These are phyloP conservation scores for Apotomis turbidana DNA, from an alignment of 2,888 invertebrate species.

Conservation along the genomic window DNA sequence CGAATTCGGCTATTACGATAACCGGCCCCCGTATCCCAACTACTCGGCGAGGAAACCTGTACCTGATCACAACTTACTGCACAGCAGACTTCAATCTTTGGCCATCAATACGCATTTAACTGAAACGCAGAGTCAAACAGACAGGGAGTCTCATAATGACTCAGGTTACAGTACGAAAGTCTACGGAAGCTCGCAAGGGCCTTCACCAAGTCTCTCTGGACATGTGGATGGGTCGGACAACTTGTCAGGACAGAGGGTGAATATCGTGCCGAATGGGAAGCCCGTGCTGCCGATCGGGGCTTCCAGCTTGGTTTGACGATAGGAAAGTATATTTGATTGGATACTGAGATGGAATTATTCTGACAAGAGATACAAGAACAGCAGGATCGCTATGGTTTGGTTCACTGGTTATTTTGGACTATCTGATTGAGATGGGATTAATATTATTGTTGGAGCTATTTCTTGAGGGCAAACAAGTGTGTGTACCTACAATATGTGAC, in stretches of 20 bases:
- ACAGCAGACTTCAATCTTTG: conserved; percentile 75
- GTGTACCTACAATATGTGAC: no score
- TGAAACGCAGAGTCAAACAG: conserved; percentile 79
- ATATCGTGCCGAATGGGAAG: conserved; percentile 64
- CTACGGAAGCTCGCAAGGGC: conserved; percentile 90
- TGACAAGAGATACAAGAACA: background rate
- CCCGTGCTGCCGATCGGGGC: conserved; percentile 80
- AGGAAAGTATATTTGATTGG: background rate
- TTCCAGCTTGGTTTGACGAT: conserved; percentile 85
- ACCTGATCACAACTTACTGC: conserved; percentile 73
- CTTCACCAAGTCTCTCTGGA: conserved; percentile 89
- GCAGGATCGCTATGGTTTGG: background rate
- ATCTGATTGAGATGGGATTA: no score
- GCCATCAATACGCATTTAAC: conserved; percentile 79
- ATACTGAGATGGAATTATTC: background rate
- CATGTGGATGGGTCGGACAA: conserved; percentile 74
- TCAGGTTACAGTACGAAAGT: conserved; percentile 94
- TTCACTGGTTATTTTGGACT: no score
- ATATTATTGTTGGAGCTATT: no score
- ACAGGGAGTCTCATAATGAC: conserved; percentile 90
- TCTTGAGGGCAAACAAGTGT: no score
- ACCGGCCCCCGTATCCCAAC: conserved; percentile 65
- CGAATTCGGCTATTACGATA: conserved; percentile 74
- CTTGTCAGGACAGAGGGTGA: conserved; percentile 71
- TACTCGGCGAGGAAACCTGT: conserved; percentile 64